A percentile compares a stretch with the other conserved stretches of the same genome.
phyloP scores from a whole-genome alignment of 2,113 vertebrate genomes.

The Clarias magur region DNA sequence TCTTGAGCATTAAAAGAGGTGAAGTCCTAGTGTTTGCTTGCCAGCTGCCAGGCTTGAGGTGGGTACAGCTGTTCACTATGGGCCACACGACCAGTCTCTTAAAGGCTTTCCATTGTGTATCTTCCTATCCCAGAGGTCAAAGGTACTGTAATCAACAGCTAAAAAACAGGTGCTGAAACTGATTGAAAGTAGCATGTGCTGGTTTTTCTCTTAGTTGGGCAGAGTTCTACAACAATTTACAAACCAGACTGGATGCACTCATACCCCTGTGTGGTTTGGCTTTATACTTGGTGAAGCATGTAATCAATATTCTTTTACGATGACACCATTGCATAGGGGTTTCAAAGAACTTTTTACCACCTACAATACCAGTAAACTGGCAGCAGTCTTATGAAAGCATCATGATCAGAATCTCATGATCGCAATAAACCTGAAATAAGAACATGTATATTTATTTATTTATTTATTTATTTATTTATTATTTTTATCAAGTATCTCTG shows the following conservation, averaged over 20 bases:
- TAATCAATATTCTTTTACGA: neutral
- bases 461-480: too few species aligned
- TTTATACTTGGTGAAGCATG: neutral
- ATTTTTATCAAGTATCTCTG: neutral
- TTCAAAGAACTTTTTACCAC: neutral
- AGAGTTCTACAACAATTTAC: neutral
- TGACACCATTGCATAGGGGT: too few species aligned
- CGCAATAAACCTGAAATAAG: neutral
- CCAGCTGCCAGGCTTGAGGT: slow-evolving; percentile 54
- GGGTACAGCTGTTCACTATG: slow-evolving; percentile 58
- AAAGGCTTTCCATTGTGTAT: slow-evolving; percentile 55
- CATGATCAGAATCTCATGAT: neutral
- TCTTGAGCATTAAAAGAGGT: slow-evolving; percentile 39
- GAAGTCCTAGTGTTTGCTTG: slow-evolving; percentile 27
- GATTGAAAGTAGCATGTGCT: slow-evolving; percentile 41
- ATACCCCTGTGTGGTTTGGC: neutral
- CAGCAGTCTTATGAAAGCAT: neutral
- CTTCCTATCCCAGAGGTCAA: slow-evolving; percentile 54
- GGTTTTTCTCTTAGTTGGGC: slow-evolving; percentile 8
- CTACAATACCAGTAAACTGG: neutral
- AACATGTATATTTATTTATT: too few species aligned
- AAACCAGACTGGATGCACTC: neutral
- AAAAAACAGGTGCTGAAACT: slow-evolving; percentile 53
- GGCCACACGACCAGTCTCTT: slow-evolving; percentile 42
- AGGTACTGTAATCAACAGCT: slow-evolving; percentile 49